A percentile compares a stretch with the other conserved stretches of the same genome.
Conservation (phyloP, 2,888 invertebrate genomes). For the Amorpha juglandis region DNA sequence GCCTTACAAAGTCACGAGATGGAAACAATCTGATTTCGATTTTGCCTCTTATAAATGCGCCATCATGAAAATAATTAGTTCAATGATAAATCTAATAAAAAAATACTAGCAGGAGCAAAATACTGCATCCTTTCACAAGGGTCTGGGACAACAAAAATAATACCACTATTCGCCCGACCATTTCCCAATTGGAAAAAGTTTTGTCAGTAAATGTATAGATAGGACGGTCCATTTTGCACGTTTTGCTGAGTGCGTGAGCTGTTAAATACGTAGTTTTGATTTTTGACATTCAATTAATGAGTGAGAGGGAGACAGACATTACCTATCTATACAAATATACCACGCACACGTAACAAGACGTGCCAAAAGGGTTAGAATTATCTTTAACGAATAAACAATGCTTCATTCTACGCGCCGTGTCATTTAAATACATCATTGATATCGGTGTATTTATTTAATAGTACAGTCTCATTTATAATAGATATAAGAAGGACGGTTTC, state of each 20-base stretch:
- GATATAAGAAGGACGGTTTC: constrained; percentile 21
- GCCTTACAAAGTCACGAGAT: background rate
- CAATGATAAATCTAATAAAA: background rate
- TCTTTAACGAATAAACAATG: too few relatives aligned
- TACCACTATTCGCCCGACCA: background rate
- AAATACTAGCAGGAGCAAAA: constrained; percentile 7
- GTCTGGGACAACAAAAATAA: background rate
- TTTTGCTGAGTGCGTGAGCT: too few relatives aligned
- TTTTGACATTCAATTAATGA: too few relatives aligned
- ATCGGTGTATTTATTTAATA: background rate
- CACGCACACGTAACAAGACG: too few relatives aligned
- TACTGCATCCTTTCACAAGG: constrained; percentile 3
- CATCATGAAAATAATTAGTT: background rate
- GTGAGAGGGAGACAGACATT: background rate
- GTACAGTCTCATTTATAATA: constrained; percentile 8
- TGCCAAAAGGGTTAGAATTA: too few relatives aligned
- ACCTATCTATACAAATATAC: too few relatives aligned
- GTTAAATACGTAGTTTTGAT: too few relatives aligned
- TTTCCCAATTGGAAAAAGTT: background rate
- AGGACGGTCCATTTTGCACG: too few relatives aligned
- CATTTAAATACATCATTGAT: background rate
- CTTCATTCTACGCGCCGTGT: too few relatives aligned
- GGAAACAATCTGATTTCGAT: constrained; percentile 2
- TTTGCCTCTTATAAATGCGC: background rate
- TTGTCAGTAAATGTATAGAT: background rate